phyloP scores from a whole-genome alignment of 2,113 vertebrate genomes.

The Eira barbara region DNA sequence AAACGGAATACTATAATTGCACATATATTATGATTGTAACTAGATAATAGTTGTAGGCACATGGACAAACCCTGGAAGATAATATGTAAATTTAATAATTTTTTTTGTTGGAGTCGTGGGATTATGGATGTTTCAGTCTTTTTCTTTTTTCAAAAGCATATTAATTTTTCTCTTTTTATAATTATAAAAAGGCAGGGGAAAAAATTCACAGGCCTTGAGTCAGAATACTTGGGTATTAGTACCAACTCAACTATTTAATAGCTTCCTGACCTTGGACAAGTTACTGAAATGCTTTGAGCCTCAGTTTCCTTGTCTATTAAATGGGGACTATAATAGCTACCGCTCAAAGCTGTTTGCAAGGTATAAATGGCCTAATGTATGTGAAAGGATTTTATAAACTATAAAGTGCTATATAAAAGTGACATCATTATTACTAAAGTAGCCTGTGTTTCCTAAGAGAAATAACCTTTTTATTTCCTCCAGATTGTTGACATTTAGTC shows the following conservation, averaged over 20 bases:
- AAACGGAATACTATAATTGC: not conserved
- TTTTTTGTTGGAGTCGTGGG: not conserved
- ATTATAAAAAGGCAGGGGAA: not conserved
- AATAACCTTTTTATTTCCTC: conserved; percentile 22
- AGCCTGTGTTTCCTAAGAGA: conserved; percentile 48
- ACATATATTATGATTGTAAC: not conserved
- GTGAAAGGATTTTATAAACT: conserved; percentile 74
- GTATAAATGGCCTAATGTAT: conserved; percentile 55
- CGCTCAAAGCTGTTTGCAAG: conserved; percentile 56
- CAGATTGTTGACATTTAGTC: not conserved
- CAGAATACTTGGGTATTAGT: not conserved
- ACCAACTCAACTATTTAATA: not conserved
- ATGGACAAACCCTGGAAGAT: not conserved
- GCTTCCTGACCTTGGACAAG: conserved; percentile 49
- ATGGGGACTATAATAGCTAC: conserved; percentile 70
- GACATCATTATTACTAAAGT: conserved; percentile 39
- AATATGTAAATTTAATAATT: not conserved
- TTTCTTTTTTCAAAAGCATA: not conserved
- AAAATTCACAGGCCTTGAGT: not conserved
- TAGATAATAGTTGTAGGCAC: not conserved
- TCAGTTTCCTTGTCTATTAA: conserved; percentile 69
- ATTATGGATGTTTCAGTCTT: not conserved
- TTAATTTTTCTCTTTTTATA: conserved; percentile 25
- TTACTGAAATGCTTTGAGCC: conserved; percentile 57
- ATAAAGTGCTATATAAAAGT: conserved; percentile 57